Evolutionary conservation across 2,888 invertebrate genomes (phyloP), one percentile per base, ranked within the genome.

Genomic region (Omphaloscelis lunosa): DNA sequence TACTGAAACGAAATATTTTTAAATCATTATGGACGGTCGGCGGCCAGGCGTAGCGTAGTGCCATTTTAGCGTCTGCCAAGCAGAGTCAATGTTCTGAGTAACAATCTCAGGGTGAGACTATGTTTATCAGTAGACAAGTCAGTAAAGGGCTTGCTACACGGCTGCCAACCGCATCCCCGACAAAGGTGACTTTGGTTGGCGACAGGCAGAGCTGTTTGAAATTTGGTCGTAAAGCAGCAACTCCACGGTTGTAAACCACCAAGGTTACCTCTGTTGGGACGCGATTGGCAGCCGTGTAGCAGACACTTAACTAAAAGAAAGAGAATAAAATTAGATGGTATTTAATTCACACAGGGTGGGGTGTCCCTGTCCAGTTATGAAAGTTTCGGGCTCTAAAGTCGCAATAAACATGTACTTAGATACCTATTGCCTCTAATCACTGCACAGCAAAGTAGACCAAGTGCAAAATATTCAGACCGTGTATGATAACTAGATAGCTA

Each of bases 1-100:
- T 48, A 34, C 20, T 59, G 29, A 41, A 41, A 72, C 39, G 34
- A 79, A 80, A 59, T 59, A 72, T 29, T 79, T 72, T 39, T 48
- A 73, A 61, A 67, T 66, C n/a, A 56, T 51, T 69, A n/a, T 0
- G 20, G 27, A 79, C 5, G 34, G 17, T 45, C 45, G 17, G 53
- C 34, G 17, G 27, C 61, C 34, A 68, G 53, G 29, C 53, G 66
- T 68, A 23, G 34, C 41, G 59, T 61, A 23, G 48, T 76, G 77
- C 29, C 45, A 80, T 77, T 82, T 71, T n/a, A 77, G 12, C 62
- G 67, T 59, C 27, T 82, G 77, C 77, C 80, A 80, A 80, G 9
- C 39, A 71, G 53, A 77, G 77, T 77, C 71, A 77, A 77, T 56
- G 72, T 39, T 56, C 68, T 71, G 23, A 56, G 45, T 39, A 63